Evolutionary conservation across 2,888 invertebrate species (phyloP).

Genomic region (Melitaea athalia): DNA sequence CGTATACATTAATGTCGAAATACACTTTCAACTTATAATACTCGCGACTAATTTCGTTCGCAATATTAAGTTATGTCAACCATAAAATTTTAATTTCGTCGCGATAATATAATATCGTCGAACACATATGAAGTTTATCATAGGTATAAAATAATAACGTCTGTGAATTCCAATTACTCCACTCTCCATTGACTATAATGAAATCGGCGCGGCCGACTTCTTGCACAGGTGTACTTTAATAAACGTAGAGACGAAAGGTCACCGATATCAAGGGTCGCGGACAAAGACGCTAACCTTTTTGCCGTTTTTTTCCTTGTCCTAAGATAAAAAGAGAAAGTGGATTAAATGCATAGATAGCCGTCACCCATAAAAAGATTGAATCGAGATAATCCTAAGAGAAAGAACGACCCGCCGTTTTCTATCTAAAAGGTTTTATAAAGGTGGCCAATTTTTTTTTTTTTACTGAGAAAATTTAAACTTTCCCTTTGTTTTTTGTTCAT

Average conservation of each 20-base stretch:
- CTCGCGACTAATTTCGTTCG: background rate
- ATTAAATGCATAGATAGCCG: constrained; percentile 76
- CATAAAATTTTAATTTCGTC: constrained; percentile 10
- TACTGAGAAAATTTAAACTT: constrained; percentile 26
- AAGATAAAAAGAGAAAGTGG: constrained; percentile 76
- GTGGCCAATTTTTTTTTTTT: constrained; percentile 50
- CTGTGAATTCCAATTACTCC: constrained; percentile 53
- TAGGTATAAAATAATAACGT: constrained; percentile 44
- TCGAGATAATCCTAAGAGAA: constrained; percentile 57
- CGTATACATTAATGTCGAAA: background rate
- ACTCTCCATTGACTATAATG: constrained; percentile 64
- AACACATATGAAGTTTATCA: constrained; percentile 31
- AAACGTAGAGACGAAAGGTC: constrained; percentile 63
- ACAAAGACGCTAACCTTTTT: constrained; percentile 65
- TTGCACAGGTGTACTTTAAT: constrained; percentile 72
- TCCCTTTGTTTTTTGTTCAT: constrained; percentile 14
- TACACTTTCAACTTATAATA: background rate
- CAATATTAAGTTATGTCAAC: background rate
- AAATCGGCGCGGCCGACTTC: constrained; percentile 59
- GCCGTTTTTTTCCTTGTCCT: constrained; percentile 62
- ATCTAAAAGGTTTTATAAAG: constrained; percentile 48
- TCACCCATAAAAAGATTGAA: constrained; percentile 67
- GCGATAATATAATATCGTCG: background rate
- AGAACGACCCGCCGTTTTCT: constrained; percentile 46
- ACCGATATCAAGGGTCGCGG: constrained; percentile 62